Evolutionary conservation across 2,113 vertebrate species (phyloP).

Genomic region (Hymenochirus boettgeri): DNA sequence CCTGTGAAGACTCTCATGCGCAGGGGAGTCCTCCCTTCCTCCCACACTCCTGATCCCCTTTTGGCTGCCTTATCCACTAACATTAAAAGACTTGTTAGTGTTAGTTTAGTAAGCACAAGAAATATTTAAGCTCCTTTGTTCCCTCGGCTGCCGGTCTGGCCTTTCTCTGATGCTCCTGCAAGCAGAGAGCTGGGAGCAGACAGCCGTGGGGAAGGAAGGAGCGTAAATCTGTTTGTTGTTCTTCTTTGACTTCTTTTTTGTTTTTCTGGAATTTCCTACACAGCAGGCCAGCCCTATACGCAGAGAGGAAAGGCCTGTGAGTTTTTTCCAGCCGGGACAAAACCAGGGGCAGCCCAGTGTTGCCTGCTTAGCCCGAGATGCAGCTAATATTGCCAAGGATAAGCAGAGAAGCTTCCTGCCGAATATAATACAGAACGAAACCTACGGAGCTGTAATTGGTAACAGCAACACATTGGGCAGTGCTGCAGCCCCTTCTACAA

Average conservation of each 20-base stretch:
- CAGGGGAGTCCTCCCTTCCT: too few species aligned
- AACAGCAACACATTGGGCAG: conserved; percentile 60
- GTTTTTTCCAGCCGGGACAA: conserved; percentile 85
- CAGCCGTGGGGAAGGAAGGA: too few species aligned
- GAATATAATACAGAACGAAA: conserved; percentile 92
- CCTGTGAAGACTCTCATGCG: too few species aligned
- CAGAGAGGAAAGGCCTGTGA: conserved; percentile 90
- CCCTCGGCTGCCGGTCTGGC: too few species aligned
- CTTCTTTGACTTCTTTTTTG: conserved; percentile 21
- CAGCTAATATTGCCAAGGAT: conserved; percentile 73
- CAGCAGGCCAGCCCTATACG: conserved; percentile 89
- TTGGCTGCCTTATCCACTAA: too few species aligned
- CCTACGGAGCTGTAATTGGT: conserved; percentile 85
- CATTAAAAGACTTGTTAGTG: too few species aligned
- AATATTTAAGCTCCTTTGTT: too few species aligned
- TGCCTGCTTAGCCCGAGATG: conserved; percentile 67
- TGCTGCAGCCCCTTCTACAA: conserved; percentile 51
- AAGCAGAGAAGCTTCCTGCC: conserved; percentile 83
- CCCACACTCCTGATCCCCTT: too few species aligned
- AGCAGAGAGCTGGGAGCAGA: too few species aligned
- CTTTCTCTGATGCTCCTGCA: too few species aligned
- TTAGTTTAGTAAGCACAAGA: too few species aligned
- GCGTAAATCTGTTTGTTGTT: not conserved
- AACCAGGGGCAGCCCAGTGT: conserved; percentile 69
- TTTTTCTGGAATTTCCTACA: not conserved